Evolutionary conservation across 2,113 vertebrate species (phyloP).

Genomic region (Zootoca vivipara): DNA sequence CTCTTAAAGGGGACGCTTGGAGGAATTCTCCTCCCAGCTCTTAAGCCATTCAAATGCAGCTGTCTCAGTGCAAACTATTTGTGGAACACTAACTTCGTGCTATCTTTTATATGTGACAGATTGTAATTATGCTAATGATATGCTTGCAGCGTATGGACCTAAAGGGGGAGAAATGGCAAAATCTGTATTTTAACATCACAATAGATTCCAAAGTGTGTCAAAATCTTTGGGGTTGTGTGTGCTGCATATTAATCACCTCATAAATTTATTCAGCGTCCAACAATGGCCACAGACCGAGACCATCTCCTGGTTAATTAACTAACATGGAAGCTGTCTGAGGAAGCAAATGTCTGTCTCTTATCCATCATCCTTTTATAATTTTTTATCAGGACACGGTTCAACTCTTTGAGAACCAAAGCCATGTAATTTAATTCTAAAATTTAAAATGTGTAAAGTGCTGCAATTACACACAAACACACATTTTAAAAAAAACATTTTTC

Average conservation of each 20-base stretch:
- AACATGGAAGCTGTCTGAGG: not conserved
- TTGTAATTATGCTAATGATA: not conserved
- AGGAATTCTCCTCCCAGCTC: slow-evolving; percentile 24
- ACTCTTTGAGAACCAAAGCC: not conserved
- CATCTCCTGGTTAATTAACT: not conserved
- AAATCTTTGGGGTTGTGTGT: not conserved
- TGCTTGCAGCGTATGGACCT: slow-evolving; percentile 13
- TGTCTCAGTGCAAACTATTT: not conserved
- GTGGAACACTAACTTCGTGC: not conserved
- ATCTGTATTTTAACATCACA: slow-evolving; percentile 4
- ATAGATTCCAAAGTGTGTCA: not conserved
- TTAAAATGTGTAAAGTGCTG: not conserved
- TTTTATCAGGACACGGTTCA: not conserved
- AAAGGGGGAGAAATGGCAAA: slow-evolving; percentile 24
- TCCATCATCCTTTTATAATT: not conserved
- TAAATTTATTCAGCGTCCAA: not conserved
- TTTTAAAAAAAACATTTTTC: not conserved
- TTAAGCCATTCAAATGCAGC: not conserved
- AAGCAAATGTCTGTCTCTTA: not conserved
- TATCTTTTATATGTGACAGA: not conserved
- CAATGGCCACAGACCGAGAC: accelerated
- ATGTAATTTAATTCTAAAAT: not conserved
- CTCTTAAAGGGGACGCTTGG: not conserved
- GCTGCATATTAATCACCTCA: slow-evolving; percentile 3
- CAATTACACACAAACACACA: not conserved